phyloP scores from a whole-genome alignment of 2,888 invertebrate species.

The Tethea ocularis region DNA sequence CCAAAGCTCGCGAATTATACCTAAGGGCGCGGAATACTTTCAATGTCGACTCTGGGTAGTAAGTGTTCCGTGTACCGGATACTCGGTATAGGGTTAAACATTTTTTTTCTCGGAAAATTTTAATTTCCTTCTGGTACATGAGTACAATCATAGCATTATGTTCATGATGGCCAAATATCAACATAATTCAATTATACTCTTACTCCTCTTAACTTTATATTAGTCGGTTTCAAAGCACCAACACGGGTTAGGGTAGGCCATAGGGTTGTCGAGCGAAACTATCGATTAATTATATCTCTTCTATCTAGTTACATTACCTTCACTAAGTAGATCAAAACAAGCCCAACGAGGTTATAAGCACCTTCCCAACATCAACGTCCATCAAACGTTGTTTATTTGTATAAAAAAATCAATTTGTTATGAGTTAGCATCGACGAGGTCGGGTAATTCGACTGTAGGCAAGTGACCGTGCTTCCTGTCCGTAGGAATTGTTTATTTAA shows the following conservation, averaged over 20 bases:
- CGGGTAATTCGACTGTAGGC: conserved; percentile 55
- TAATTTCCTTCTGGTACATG: too few species aligned
- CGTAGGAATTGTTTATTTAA: conserved; percentile 47
- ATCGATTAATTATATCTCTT: neutral
- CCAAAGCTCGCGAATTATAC: too few species aligned
- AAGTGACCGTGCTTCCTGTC: conserved; percentile 76
- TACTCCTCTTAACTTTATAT: neutral
- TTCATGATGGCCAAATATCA: too few species aligned
- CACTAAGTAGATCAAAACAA: neutral
- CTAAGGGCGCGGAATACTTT: too few species aligned
- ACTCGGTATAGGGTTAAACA: too few species aligned
- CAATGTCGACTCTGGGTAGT: too few species aligned
- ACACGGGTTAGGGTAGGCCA: too few species aligned
- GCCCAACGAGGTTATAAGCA: conserved; percentile 23
- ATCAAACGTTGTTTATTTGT: neutral
- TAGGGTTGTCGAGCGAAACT: neutral
- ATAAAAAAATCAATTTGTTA: conserved; percentile 61
- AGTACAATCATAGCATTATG: too few species aligned
- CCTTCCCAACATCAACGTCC: conserved; percentile 10
- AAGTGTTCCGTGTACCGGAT: too few species aligned
- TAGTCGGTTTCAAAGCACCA: neutral
- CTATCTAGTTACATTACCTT: neutral
- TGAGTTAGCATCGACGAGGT: conserved; percentile 45
- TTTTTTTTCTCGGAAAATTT: too few species aligned
- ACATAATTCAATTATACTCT: too few species aligned